These are phyloP conservation scores for Chionoecetes opilio DNA, from an alignment of 1,140 invertebrate species.

Conservation along the genomic window DNA sequence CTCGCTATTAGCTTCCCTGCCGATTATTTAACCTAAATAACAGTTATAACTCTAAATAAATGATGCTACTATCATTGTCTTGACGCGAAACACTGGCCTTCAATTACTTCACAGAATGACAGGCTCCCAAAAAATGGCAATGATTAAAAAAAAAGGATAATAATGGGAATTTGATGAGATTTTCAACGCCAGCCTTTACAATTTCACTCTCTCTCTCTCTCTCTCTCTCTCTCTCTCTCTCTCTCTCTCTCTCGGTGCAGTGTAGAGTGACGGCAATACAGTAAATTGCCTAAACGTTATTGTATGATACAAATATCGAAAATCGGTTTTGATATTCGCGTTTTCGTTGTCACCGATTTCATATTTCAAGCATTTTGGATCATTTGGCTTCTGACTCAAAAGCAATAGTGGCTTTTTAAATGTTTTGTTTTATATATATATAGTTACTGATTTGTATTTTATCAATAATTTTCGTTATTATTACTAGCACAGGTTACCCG, in stretches of 20 bases:
- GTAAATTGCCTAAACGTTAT: background rate
- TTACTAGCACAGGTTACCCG: no score
- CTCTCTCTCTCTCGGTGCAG: background rate
- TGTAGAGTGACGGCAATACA: background rate
- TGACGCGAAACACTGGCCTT: no score
- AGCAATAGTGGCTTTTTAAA: background rate
- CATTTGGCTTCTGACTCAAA: background rate
- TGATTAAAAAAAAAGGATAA: background rate
- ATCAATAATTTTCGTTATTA: background rate
- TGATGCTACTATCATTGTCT: no score
- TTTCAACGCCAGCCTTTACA: background rate
- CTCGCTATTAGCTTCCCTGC: no score
- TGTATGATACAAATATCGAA: background rate
- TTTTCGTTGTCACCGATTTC: background rate
- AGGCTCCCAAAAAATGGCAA: background rate
- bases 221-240: slow-evolving; percentile 23
- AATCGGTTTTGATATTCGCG: background rate
- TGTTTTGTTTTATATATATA: background rate
- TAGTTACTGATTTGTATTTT: no score
- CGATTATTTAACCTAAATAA: no score
- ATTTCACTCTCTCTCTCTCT: background rate
- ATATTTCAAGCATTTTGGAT: background rate
- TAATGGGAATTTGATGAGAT: background rate
- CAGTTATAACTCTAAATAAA: no score
- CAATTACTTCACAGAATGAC: background rate